phyloP scores from a whole-genome alignment of 1,140 invertebrate genomes.

The Tetramorium parvispinum region DNA sequence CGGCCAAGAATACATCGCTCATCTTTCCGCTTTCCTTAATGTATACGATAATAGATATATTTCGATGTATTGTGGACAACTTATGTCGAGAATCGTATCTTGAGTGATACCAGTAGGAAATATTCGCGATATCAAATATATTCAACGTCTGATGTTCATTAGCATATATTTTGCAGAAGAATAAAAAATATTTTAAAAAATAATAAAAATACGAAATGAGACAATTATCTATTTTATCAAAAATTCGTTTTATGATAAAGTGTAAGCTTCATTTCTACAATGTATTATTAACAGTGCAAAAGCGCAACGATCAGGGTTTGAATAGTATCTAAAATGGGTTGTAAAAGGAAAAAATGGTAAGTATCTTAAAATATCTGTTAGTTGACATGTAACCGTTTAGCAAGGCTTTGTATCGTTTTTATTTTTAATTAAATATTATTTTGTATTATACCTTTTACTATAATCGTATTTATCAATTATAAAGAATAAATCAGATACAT shows the following conservation, averaged over 20 bases:
- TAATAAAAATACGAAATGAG: background rate
- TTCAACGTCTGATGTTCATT: background rate
- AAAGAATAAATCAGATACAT: background rate
- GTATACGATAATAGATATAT: background rate
- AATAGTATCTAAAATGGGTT: conserved; percentile 8
- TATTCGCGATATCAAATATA: background rate
- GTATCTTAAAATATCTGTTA: background rate
- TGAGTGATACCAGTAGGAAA: background rate
- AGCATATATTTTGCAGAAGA: background rate
- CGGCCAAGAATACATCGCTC: conserved; percentile 7
- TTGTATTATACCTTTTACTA: conserved; percentile 65
- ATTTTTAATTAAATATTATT: conserved; percentile 58
- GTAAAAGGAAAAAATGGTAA: too few species aligned
- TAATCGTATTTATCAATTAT: conserved; percentile 18
- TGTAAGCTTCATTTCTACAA: too few species aligned
- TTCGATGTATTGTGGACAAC: conserved; percentile 15
- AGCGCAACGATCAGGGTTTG: background rate
- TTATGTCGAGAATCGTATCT: background rate
- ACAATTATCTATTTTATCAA: too few species aligned
- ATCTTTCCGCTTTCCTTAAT: conserved; percentile 8
- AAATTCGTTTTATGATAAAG: too few species aligned
- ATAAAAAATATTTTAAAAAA: background rate
- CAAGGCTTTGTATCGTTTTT: conserved; percentile 21
- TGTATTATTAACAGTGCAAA: too few species aligned
- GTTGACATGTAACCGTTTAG: conserved; percentile 49